phyloP scores from a whole-genome alignment of 2,797 vertebrate species.

The Galago senegalensis region DNA sequence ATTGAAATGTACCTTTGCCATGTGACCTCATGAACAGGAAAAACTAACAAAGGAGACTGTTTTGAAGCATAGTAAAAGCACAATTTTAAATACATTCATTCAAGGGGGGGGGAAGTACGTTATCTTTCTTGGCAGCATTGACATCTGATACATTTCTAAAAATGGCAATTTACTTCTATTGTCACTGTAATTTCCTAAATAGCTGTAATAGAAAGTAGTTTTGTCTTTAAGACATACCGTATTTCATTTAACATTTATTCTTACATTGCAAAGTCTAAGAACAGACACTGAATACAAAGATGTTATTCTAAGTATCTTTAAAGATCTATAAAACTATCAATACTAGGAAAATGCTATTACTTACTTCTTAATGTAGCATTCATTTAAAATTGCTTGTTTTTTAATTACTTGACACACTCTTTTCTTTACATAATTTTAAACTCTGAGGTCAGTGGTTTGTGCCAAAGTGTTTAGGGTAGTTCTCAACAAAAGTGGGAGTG shows the following conservation, averaged over 20 bases:
- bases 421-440: neutral
- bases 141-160: neutral
- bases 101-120: neutral
- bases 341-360: neutral
- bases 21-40: neutral
- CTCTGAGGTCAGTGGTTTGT: neutral
- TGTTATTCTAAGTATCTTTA: neutral
- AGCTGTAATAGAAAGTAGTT: neutral
- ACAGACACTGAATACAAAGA: neutral
- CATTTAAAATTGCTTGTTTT: neutral
- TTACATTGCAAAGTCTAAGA: neutral
- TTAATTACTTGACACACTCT: neutral
- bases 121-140: neutral
- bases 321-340: neutral
- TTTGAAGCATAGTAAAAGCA: neutral
- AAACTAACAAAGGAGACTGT: neutral
- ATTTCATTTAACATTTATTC: slow-evolving; percentile 15
- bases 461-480: neutral
- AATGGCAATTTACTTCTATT: neutral
- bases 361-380: neutral
- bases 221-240: neutral
- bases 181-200: neutral
- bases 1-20: slow-evolving; percentile 24
- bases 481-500: neutral
- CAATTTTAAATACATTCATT: slow-evolving; percentile 32